A percentile compares a stretch with the other conserved stretches of the same genome.
Conservation (phyloP, 2,113 vertebrate genomes). For the Phainopepla nitens region DNA sequence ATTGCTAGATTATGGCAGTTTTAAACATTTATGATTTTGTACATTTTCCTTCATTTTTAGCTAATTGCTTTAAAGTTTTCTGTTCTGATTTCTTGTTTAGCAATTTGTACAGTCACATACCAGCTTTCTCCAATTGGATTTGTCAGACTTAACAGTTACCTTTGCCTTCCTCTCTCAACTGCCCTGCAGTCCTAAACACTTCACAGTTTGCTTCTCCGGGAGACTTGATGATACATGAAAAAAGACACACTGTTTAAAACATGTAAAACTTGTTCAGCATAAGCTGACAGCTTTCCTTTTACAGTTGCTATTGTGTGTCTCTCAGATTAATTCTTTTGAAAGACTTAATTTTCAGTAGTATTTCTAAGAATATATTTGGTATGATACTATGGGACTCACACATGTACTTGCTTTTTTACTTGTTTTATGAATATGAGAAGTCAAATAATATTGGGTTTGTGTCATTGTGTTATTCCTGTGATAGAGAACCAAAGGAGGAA, state of each 20-base stretch:
- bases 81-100: not conserved
- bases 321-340: not conserved
- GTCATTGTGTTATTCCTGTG: conserved; percentile 39
- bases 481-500: conserved; percentile 76
- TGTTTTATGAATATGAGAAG: not conserved
- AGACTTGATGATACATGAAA: not conserved
- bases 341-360: not conserved
- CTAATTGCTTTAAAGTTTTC: not conserved
- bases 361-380: not conserved
- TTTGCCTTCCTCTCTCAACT: conserved; percentile 22
- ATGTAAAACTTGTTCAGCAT: not conserved
- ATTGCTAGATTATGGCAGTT: not conserved
- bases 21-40: not conserved
- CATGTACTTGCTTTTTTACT: not conserved
- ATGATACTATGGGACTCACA: not conserved
- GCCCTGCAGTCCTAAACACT: not conserved
- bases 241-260: conserved; percentile 23
- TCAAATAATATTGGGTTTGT: conserved; percentile 22
- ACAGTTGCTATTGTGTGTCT: not conserved
- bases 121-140: conserved; percentile 1
- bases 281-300: not conserved
- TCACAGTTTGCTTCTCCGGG: not conserved
- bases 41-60: not conserved
- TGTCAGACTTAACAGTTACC: conserved; percentile 14
- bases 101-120: not conserved